Conservation (phyloP, 2,797 vertebrate genomes). For the Florisuga fusca region DNA sequence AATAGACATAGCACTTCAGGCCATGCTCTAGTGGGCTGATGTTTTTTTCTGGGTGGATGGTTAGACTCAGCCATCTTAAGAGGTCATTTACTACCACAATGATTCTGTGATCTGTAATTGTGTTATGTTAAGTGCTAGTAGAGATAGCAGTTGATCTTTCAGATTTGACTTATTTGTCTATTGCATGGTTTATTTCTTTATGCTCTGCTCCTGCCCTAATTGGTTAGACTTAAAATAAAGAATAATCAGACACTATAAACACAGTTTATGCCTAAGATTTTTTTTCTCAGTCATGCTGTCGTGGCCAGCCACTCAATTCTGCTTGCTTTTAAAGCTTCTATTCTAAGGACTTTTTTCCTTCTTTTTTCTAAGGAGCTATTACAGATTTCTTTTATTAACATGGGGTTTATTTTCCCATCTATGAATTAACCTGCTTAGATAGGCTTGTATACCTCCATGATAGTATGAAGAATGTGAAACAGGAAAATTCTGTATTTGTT, state of each 20-base stretch:
- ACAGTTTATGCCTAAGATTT: neutral
- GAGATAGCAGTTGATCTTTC: constrained; percentile 17
- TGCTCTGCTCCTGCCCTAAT: constrained; percentile 18
- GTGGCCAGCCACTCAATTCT: neutral
- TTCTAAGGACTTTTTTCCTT: neutral
- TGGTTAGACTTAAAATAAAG: constrained; percentile 5
- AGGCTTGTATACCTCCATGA: neutral
- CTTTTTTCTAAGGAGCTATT: neutral
- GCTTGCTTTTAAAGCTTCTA: neutral
- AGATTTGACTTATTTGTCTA: constrained; percentile 1
- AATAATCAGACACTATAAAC: neutral
- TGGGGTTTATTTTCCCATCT: neutral
- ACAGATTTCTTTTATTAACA: neutral
- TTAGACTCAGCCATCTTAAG: too few relatives aligned
- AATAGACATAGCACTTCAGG: too few relatives aligned
- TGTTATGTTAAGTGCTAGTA: constrained; percentile 4
- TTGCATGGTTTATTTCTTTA: constrained; percentile 42
- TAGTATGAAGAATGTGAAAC: neutral
- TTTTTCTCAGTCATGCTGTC: neutral
- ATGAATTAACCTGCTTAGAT: neutral
- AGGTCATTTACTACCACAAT: too few relatives aligned
- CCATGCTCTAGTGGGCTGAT: too few relatives aligned
- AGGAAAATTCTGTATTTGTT: neutral
- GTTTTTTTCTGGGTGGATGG: too few relatives aligned
- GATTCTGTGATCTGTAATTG: too few relatives aligned